Evolutionary conservation across 2,797 vertebrate genomes (phyloP).

Genomic region (Poeciliopsis gracilis): DNA sequence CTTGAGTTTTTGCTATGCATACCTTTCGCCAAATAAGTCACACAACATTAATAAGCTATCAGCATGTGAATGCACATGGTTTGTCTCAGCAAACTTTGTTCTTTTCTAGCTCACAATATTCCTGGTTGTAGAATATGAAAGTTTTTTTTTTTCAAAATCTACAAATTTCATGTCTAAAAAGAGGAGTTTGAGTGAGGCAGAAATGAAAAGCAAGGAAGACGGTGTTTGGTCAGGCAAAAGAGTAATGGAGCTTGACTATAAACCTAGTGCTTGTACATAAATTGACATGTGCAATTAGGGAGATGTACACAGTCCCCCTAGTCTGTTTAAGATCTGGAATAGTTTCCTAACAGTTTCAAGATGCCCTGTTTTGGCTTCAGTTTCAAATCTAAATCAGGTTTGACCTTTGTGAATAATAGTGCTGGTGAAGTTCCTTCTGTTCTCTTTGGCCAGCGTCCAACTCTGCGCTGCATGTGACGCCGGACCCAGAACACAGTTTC

Average conservation of each 20-base stretch:
- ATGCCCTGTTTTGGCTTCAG: conserved; percentile 77
- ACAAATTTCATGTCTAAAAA: conserved; percentile 23
- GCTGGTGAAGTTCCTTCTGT: conserved; percentile 64
- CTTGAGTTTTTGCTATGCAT: conserved; percentile 63
- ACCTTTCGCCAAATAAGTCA: conserved; percentile 64
- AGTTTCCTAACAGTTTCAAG: conserved; percentile 81
- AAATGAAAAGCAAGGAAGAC: conserved; percentile 26
- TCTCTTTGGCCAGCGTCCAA: conserved; percentile 61
- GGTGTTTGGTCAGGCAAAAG: not conserved
- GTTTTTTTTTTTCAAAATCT: conserved; percentile 1
- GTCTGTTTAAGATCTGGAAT: conserved; percentile 80
- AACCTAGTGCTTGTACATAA: conserved; percentile 75
- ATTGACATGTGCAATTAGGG: conserved; percentile 79
- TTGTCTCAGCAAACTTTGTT: conserved; percentile 58
- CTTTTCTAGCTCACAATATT: conserved; percentile 34
- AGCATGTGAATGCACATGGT: conserved; percentile 65
- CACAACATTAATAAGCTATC: conserved; percentile 75
- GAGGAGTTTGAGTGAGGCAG: conserved; percentile 21
- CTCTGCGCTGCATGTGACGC: conserved; percentile 41
- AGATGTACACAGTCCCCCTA: conserved; percentile 76
- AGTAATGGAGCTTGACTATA: conserved; percentile 71
- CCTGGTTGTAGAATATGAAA: conserved; percentile 13
- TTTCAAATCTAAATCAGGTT: conserved; percentile 71
- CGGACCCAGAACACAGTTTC: conserved; percentile 39
- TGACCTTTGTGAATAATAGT: conserved; percentile 76